Evolutionary conservation across 1,140 invertebrate genomes (phyloP), one percentile per base, ranked within the genome.

Genomic region (Rhyzopertha dominica): DNA sequence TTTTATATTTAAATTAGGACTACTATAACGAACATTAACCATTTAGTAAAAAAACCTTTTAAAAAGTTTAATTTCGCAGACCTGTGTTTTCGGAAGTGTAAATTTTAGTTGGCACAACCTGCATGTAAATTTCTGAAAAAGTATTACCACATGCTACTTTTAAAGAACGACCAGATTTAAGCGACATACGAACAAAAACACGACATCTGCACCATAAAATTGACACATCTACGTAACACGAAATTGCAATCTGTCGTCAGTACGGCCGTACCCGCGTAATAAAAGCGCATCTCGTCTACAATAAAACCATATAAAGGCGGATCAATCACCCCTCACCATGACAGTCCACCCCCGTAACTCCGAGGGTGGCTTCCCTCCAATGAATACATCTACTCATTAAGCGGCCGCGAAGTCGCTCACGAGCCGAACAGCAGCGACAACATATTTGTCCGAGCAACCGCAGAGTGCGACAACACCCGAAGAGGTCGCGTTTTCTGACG

Each of bases 311-410:
- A 58, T 58, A 58, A 56, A 58, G 47, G 40, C 49, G 48, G 53
- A 55, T 55, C 56, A 53, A 47, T 53, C 53, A 40, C 53, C 48
- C 51, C 43, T 41, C 30, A 32, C 34, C 41, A 28, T 40, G 24
- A 31, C 31, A 28, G 38, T 51, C 46, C 47, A 37, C 48, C 54
- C 52, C 43, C 53, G 40, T 31, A 40, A 22, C 34, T 26, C 43
- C 38, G 31, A 58, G 56, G 56, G 56, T 51, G 45, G 42, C 43
- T 45, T 43, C 53, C 53, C 48, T 50, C 41, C 47, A 58, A 58
- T 58, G 56, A 58, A 58, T 58, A 58, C 53, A 58, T 58, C 44
- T 49, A 56, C 53, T 58, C 56, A 58, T 58, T 58, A 58, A 44
- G 47, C 35, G 43, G 56, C 47, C 56, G 53, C 52, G 50, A 58